These are phyloP conservation scores for Streptopelia turtur DNA, from an alignment of 2,797 vertebrate species.

Conservation along the genomic window DNA sequence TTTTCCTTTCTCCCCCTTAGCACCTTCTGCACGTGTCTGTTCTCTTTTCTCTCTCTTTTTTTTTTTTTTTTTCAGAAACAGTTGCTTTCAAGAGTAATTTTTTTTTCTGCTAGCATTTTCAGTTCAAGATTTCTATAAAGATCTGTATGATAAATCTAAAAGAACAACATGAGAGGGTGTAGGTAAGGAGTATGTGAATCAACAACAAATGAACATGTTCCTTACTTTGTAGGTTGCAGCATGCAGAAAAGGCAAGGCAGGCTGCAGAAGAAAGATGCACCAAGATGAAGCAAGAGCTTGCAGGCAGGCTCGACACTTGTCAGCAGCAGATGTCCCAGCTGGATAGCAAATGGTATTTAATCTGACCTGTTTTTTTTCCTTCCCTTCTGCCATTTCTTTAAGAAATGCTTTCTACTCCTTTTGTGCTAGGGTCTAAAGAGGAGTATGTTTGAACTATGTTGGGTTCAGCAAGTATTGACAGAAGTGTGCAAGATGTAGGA, in stretches of 20 bases:
- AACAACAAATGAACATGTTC: rapidly evolving
- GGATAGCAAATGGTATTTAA: conserved; percentile 85
- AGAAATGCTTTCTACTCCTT: neutral
- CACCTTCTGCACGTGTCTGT: neutral
- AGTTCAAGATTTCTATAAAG: neutral
- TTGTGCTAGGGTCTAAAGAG: neutral
- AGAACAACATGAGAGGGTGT: neutral
- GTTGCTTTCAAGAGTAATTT: neutral
- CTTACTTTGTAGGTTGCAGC: conserved; percentile 80
- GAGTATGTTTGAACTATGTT: neutral
- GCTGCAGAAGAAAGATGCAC: conserved; percentile 84
- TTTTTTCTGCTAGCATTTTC: neutral
- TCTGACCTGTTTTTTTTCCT: neutral
- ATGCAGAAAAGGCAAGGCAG: conserved; percentile 82
- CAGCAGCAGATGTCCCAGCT: conserved; percentile 88
- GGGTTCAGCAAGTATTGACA: neutral
- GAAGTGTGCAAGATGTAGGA: neutral
- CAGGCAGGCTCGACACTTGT: conserved; percentile 79
- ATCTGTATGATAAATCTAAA: neutral
- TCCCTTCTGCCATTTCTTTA: neutral
- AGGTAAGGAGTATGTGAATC: neutral
- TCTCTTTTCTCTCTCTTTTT: neutral
- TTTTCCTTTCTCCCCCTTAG: neutral
- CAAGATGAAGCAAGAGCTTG: conserved; percentile 85
- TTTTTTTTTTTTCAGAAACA: neutral